Percentiles rank a stretch among this genome's conserved stretches.
phyloP scores from a whole-genome alignment of 2,113 vertebrate genomes.

The Atrichornis clamosus region DNA sequence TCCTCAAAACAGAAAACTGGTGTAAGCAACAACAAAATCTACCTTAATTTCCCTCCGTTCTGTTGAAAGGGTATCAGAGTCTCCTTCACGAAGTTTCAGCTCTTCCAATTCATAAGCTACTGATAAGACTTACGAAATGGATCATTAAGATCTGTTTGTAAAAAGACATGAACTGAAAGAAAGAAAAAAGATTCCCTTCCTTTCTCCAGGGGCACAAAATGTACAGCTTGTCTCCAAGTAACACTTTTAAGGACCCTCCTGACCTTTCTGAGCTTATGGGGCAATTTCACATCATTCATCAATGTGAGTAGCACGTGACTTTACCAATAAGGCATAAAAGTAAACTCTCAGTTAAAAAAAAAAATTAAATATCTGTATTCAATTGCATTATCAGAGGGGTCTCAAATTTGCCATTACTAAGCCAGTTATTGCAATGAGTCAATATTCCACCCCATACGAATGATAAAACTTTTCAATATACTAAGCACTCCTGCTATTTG shows the following conservation, averaged over 20 bases:
- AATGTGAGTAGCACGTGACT: neutral
- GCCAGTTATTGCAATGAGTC: neutral
- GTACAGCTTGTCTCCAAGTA: neutral
- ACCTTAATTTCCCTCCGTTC: neutral
- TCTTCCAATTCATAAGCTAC: neutral
- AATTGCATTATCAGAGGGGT: neutral
- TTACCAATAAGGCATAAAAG: neutral
- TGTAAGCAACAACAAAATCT: neutral
- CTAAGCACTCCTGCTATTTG: neutral
- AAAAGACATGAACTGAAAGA: neutral
- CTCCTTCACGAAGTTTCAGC: neutral
- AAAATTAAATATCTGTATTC: neutral
- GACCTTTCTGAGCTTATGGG: neutral
- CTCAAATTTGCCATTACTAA: neutral
- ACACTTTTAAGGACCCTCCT: neutral
- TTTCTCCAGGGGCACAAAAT: neutral
- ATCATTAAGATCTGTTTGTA: neutral
- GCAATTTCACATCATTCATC: neutral
- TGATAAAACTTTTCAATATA: neutral
- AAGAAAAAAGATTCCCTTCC: neutral
- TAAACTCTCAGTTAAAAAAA: neutral
- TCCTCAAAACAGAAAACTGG: neutral
- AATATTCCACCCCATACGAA: neutral
- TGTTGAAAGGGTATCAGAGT: neutral
- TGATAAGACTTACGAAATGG: neutral